These are phyloP conservation scores for Petrocephalus schoutedeni DNA, from an alignment of 2,797 vertebrate species.

Conservation along the genomic window DNA sequence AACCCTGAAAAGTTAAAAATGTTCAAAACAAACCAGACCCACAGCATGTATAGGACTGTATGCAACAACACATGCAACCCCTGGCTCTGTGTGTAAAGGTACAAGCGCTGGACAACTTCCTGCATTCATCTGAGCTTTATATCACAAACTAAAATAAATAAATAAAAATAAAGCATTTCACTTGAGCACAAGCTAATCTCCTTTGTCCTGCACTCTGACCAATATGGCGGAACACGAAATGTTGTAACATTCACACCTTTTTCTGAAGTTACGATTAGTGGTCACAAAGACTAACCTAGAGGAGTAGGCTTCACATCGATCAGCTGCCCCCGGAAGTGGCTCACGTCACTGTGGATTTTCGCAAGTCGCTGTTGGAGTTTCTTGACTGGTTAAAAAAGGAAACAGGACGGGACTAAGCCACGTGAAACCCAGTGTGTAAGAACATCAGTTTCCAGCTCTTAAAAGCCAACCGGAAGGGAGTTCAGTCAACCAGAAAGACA, in stretches of 20 bases:
- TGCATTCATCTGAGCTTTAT: neutral
- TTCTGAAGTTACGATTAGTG: neutral
- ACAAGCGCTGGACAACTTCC: neutral
- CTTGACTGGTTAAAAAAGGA: constrained; percentile 57
- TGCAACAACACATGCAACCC: neutral
- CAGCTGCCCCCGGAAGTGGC: constrained; percentile 73
- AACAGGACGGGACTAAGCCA: neutral
- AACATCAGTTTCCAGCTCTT: neutral
- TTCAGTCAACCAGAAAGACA: neutral
- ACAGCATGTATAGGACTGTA: neutral
- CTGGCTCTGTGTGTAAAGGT: neutral
- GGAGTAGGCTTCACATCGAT: constrained; percentile 74
- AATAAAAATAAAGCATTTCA: neutral
- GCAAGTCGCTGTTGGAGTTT: constrained; percentile 72
- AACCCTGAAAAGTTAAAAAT: neutral
- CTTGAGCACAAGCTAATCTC: neutral
- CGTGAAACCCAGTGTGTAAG: neutral
- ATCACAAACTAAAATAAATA: neutral
- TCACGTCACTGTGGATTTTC: constrained; percentile 74
- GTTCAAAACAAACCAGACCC: neutral
- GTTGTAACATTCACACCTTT: neutral
- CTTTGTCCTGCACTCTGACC: neutral
- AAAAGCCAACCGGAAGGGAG: neutral
- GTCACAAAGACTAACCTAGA: constrained; percentile 63
- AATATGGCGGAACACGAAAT: neutral